These are phyloP conservation scores for Spialia ferax DNA, from an alignment of 2,888 invertebrate species.

Conservation along the genomic window DNA sequence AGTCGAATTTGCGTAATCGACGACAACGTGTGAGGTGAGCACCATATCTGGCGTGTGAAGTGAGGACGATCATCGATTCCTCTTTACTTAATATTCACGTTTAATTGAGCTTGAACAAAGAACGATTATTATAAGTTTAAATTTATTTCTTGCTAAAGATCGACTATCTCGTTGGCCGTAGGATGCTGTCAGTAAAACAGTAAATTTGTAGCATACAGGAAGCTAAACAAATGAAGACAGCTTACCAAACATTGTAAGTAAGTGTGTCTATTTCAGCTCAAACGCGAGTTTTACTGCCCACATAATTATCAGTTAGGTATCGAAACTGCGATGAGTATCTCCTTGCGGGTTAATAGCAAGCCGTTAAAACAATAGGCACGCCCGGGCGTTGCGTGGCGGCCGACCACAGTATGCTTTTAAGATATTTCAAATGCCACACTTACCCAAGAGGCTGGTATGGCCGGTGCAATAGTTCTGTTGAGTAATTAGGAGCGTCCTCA, in stretches of 20 bases:
- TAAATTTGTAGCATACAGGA: not conserved
- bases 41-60: constrained; percentile 56
- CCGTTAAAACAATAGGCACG: constrained; percentile 20
- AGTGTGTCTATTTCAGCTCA: not conserved
- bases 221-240: not conserved
- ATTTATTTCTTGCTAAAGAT: not conserved
- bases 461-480: constrained; percentile 19
- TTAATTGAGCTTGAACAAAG: not conserved
- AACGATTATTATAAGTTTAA: not conserved
- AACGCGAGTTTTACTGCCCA: not conserved
- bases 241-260: not conserved
- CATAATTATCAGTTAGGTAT: not conserved
- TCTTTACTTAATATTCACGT: not conserved
- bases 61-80: constrained; percentile 7
- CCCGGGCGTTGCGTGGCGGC: constrained; percentile 5
- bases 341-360: not conserved
- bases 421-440: constrained; percentile 29
- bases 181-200: too few species aligned
- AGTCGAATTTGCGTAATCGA: constrained; percentile 64
- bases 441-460: constrained; percentile 24
- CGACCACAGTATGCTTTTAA: constrained; percentile 32
- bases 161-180: too few species aligned
- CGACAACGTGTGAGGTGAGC: constrained; percentile 70
- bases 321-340: constrained; percentile 15
- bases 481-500: constrained; percentile 20